Evolutionary conservation across 2,888 invertebrate species (phyloP).

Genomic region (Dicycla oo): DNA sequence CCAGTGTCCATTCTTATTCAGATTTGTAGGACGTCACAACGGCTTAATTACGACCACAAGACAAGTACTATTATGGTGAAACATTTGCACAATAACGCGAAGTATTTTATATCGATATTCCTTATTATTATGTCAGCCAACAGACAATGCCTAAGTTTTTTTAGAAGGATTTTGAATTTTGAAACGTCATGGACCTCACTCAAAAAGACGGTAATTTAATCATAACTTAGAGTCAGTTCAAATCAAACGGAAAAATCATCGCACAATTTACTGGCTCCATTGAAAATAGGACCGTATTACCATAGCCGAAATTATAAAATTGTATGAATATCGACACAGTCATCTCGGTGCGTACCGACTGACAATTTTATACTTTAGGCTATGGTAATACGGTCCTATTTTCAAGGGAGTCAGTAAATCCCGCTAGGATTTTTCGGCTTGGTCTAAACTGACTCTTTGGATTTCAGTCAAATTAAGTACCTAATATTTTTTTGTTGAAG

Average conservation of each 20-base stretch:
- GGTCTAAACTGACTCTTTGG: no score
- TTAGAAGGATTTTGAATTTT: neutral
- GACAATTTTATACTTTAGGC: no score
- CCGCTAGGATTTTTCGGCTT: no score
- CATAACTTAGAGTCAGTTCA: neutral
- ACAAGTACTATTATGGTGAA: neutral
- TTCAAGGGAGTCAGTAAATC: no score
- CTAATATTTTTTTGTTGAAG: neutral
- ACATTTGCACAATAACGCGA: neutral
- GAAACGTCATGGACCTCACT: neutral
- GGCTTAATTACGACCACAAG: neutral
- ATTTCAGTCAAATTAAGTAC: neutral
- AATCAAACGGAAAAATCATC: no score
- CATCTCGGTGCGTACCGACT: no score
- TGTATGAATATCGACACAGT: no score
- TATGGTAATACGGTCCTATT: no score
- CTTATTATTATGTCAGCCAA: neutral
- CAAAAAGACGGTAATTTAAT: neutral
- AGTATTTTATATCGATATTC: neutral
- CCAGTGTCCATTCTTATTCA: conserved; percentile 22
- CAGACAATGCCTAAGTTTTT: neutral
- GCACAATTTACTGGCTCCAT: no score
- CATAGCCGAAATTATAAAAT: no score
- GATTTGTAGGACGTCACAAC: conserved; percentile 28
- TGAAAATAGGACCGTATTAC: no score